Evolutionary conservation across 2,888 invertebrate genomes (phyloP), one percentile per base, ranked within the genome.

Genomic region (Pteria penguin): DNA sequence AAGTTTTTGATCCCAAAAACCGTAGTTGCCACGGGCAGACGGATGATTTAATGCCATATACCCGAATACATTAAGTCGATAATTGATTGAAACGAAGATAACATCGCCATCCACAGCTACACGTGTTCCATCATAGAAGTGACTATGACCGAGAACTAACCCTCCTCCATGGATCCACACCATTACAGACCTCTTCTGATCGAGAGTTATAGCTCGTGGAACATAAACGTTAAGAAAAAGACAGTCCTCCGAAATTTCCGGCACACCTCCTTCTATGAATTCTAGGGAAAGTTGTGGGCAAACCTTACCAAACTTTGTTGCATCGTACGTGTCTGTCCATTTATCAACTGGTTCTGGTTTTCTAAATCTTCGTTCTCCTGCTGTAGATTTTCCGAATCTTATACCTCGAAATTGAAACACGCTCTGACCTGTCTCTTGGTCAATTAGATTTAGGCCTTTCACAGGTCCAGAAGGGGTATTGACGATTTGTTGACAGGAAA

Each of bases 1-100:
- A 24, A 80, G 45, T 27, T 81, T 75, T 72, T 87, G 87, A 68
- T 88, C 88, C 80, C 84, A 86, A 8, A 88, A 74, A 0, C 86
- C 88, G 67, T 71, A 82, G 74, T 88, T 88, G 8, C 87, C 88
- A 2, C 69, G 81, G 8, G 82, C 58, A 11, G 68, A 63, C 0
- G 74, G 58, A 68, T 82, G 79, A 22, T 62, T 71, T 5, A 83
- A 77, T 8, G 82, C 75, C 33, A 89, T 61, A 76, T 88, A 89
- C 4, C 87, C 87, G 62, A 84, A 78, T 0, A 80, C 52, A 1
- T 80, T 76, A n/a, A 87, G 52, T 27, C 86, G 60, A 36, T 85
- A 86, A 67, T 87, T 85, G 0, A 87, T 76, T 1, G 83, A 82
- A 3, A 85, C 83, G 22, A 84, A 80, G 8, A 84, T 67, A 5